Evolutionary conservation across 2,888 invertebrate genomes (phyloP).

Genomic region (Portevinia maculata): DNA sequence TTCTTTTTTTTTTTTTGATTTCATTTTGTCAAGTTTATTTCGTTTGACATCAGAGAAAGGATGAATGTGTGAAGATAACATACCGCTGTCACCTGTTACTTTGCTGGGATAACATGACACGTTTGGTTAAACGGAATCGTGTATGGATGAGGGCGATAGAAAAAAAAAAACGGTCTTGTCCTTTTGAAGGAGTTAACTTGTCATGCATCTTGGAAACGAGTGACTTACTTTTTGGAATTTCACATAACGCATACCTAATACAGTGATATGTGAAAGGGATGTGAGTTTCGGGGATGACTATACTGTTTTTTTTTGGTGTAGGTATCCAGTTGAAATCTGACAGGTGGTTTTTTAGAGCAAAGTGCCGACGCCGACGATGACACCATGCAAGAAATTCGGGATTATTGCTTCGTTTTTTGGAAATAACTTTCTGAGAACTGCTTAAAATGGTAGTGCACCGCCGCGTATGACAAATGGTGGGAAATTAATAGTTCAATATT

Average conservation of each 20-base stretch:
- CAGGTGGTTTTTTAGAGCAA: constrained; percentile 41
- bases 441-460: constrained; percentile 22
- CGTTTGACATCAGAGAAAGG: constrained; percentile 71
- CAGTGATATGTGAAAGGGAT: constrained; percentile 32
- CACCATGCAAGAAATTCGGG: constrained; percentile 13
- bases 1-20: constrained; percentile 34
- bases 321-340: constrained; percentile 52
- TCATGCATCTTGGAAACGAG: constrained; percentile 64
- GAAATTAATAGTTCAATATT: constrained; percentile 29
- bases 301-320: constrained; percentile 27
- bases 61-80: constrained; percentile 76
- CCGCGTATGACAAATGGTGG: constrained; percentile 38
- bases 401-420: constrained; percentile 12
- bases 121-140: constrained; percentile 52
- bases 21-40: constrained; percentile 68
- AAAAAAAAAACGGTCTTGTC: constrained; percentile 49
- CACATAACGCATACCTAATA: constrained; percentile 1
- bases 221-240: constrained; percentile 68
- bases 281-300: constrained; percentile 35
- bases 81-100: constrained; percentile 77
- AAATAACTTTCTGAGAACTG: constrained; percentile 26
- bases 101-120: constrained; percentile 76
- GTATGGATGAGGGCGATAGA: constrained; percentile 18
- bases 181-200: constrained; percentile 71
- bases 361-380: constrained; percentile 24